Percentiles rank a stretch among this genome's conserved stretches.
Evolutionary conservation across 2,113 vertebrate species (phyloP).

Genomic region (Hippocampus comes): DNA sequence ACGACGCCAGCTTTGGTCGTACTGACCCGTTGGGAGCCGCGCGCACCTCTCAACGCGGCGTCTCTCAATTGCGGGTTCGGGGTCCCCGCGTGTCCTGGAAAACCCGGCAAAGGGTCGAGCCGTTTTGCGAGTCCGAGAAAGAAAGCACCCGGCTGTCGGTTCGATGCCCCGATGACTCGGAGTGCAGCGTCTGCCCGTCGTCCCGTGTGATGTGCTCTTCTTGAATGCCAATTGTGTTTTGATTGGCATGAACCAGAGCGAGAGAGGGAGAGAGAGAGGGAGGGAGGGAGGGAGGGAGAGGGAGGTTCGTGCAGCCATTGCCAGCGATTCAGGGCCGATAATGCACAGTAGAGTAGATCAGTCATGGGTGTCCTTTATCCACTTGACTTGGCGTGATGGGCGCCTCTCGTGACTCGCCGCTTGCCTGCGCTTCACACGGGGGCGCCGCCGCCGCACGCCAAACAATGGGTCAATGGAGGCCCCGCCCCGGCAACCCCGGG

Average conservation of each 20-base stretch:
- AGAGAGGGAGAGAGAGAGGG: no score
- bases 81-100: no score
- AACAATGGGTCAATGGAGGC: conserved; percentile 61
- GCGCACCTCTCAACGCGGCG: no score
- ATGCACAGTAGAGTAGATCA: conserved; percentile 64
- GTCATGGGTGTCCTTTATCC: conserved; percentile 65
- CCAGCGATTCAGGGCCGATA: conserved; percentile 42
- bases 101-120: no score
- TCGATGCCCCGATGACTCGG: background rate
- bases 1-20: no score
- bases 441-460: conserved; percentile 49
- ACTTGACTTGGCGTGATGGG: conserved; percentile 66
- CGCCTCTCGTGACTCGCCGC: conserved; percentile 72
- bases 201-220: conserved; percentile 30
- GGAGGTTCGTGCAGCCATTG: background rate
- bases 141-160: background rate
- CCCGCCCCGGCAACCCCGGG: conserved; percentile 20
- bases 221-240: conserved; percentile 47
- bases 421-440: conserved; percentile 59
- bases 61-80: no score
- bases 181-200: conserved; percentile 14
- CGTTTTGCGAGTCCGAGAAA: no score
- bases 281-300: no score
- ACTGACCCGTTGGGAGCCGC: no score
- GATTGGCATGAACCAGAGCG: conserved; percentile 38